Evolutionary conservation across 2,797 vertebrate genomes (phyloP).

Genomic region (Darevskia nairensis): DNA sequence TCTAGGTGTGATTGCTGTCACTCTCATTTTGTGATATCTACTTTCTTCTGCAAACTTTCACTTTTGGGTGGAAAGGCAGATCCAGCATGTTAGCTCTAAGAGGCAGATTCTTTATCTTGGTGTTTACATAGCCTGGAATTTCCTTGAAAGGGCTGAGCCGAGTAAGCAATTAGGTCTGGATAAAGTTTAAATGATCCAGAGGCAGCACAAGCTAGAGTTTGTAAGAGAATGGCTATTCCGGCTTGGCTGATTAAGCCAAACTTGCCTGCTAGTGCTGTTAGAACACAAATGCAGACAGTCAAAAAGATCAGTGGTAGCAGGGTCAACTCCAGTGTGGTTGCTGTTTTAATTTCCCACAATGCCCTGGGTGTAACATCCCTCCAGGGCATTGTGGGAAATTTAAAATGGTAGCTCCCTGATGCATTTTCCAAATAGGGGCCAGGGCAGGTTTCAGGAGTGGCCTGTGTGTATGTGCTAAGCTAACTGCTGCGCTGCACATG

Average conservation of each 20-base stretch:
- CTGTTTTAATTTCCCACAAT: neutral
- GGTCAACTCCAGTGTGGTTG: neutral
- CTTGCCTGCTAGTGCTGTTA: neutral
- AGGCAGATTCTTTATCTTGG: neutral
- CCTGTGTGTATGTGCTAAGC: neutral
- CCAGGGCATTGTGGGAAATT: neutral
- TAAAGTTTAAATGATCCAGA: neutral
- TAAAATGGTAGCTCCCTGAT: neutral
- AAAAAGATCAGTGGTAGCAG: neutral
- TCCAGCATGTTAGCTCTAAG: neutral
- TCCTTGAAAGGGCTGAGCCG: neutral
- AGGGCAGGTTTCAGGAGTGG: neutral
- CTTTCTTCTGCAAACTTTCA: neutral
- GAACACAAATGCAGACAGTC: neutral
- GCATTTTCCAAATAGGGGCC: neutral
- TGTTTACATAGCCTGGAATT: neutral
- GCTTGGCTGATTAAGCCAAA: neutral
- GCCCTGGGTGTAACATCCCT: neutral
- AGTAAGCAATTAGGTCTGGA: neutral
- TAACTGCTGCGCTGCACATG: neutral
- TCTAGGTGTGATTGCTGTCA: neutral
- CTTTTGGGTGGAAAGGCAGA: neutral
- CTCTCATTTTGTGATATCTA: neutral
- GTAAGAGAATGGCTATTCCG: neutral
- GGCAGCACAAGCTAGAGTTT: neutral